These are phyloP conservation scores for Cyprinella venusta DNA, from an alignment of 2,797 vertebrate species.

Conservation along the genomic window DNA sequence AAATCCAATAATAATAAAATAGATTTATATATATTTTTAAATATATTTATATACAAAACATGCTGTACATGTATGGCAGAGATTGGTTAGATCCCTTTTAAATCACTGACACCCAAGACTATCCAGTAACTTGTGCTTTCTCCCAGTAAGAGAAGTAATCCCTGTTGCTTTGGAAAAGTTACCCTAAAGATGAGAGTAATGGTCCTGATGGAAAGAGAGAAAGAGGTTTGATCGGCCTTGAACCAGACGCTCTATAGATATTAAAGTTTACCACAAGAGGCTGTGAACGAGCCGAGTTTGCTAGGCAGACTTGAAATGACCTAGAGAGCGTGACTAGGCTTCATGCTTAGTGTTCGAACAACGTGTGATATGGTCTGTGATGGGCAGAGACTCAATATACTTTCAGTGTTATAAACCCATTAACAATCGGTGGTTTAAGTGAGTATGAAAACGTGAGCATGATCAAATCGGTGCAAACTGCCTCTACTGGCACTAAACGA, in stretches of 20 bases:
- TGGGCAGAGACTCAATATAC: not conserved
- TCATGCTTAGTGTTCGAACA: constrained; percentile 39
- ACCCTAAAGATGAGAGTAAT: constrained; percentile 57
- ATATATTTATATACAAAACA: constrained; percentile 83
- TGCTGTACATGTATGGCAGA: constrained; percentile 79
- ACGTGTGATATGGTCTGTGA: constrained; percentile 22
- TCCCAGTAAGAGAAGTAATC: constrained; percentile 62
- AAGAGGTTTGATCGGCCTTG: constrained; percentile 63
- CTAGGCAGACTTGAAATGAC: constrained; percentile 28
- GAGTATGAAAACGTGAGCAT: not conserved
- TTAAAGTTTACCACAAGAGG: constrained; percentile 1
- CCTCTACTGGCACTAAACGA: not conserved
- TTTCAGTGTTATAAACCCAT: constrained; percentile 1
- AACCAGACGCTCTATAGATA: constrained; percentile 1
- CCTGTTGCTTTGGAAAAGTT: constrained; percentile 70
- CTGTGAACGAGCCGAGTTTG: constrained; percentile 1
- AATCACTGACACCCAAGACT: constrained; percentile 72
- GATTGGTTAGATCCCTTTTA: constrained; percentile 75
- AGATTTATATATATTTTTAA: constrained; percentile 81
- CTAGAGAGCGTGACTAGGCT: not conserved
- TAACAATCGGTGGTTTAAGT: not conserved
- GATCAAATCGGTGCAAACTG: not conserved
- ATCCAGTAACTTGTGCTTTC: constrained; percentile 79
- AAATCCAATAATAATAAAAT: constrained; percentile 83
- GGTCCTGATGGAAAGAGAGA: constrained; percentile 63